A percentile compares a stretch with the other conserved stretches of the same genome.
Evolutionary conservation across 2,113 vertebrate species (phyloP).

Genomic region (Microtus richardsoni): DNA sequence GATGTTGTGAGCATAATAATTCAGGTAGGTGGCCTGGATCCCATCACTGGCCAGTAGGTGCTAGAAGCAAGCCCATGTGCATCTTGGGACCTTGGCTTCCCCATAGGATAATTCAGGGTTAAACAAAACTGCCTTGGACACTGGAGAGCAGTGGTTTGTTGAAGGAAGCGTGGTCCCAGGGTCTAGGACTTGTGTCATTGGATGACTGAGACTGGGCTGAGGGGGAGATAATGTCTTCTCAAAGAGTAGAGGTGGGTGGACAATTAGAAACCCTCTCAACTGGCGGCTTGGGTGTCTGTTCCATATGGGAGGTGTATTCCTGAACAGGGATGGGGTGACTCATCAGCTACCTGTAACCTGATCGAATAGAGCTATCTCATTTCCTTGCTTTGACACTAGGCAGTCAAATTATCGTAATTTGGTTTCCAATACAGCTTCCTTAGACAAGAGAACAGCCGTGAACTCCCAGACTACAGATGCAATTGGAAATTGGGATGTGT

Average conservation of each 20-base stretch:
- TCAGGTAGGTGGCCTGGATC: neutral
- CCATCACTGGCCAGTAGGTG: neutral
- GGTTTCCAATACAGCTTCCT: slow-evolving; percentile 24
- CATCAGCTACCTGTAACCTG: slow-evolving; percentile 37
- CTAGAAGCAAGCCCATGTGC: neutral
- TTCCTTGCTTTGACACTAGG: slow-evolving; percentile 55
- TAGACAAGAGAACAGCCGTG: neutral
- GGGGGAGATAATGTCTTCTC: slow-evolving; percentile 27
- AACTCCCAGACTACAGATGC: neutral
- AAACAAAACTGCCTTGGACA: neutral
- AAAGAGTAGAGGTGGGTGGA: neutral
- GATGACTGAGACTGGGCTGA: neutral
- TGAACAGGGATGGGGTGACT: slow-evolving; percentile 42
- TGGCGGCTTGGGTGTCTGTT: neutral
- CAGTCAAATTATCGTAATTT: slow-evolving; percentile 3
- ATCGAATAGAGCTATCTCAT: slow-evolving; percentile 36
- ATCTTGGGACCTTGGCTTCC: neutral
- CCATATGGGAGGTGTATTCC: neutral
- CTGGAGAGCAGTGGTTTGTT: neutral
- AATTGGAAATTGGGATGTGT: neutral
- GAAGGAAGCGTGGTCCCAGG: neutral
- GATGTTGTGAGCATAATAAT: rapidly evolving
- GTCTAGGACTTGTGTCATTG: neutral
- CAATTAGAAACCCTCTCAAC: slow-evolving; percentile 18
- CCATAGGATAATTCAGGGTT: neutral